A percentile compares a stretch with the other conserved stretches of the same genome.
These are phyloP conservation scores for Apantesis nais DNA, from an alignment of 2,888 invertebrate species.

Conservation along the genomic window DNA sequence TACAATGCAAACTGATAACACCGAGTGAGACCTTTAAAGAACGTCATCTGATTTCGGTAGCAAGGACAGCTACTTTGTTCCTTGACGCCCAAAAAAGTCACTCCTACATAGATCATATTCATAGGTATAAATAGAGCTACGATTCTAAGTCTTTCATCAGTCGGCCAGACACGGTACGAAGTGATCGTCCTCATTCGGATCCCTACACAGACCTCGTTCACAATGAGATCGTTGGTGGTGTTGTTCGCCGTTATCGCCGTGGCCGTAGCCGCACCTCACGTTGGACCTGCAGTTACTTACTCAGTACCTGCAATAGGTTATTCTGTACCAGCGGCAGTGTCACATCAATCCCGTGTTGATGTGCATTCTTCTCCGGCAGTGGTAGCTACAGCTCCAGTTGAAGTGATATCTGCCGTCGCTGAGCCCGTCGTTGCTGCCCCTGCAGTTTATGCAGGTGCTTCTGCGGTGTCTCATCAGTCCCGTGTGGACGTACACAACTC, in stretches of 20 bases:
- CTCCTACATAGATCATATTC: conserved; percentile 62
- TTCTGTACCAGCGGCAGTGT: conserved; percentile 56
- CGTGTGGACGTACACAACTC: conserved; percentile 67
- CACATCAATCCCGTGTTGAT: conserved; percentile 77
- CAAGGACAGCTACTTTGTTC: conserved; percentile 62
- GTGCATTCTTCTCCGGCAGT: conserved; percentile 58
- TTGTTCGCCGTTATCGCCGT: conserved; percentile 67
- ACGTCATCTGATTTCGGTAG: conserved; percentile 56
- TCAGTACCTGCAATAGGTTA: conserved; percentile 54
- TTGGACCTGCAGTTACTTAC: conserved; percentile 53
- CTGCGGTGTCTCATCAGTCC: conserved; percentile 79
- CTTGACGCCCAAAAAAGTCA: conserved; percentile 55
- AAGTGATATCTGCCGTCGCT: conserved; percentile 34
- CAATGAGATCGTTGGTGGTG: conserved; percentile 78
- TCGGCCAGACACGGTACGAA: conserved; percentile 65
- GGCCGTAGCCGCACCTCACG: conserved; percentile 59
- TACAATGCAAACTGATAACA: conserved; percentile 15
- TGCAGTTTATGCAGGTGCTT: conserved; percentile 51
- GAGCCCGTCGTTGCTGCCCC: conserved; percentile 47
- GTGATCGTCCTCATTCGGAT: conserved; percentile 65
- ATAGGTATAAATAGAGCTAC: conserved; percentile 72
- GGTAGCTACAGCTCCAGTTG: conserved; percentile 58
- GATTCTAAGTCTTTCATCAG: conserved; percentile 58
- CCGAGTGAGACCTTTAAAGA: conserved; percentile 39
- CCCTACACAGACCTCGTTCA: conserved; percentile 72